Evolutionary conservation across 1,140 invertebrate species (phyloP), one percentile per base, ranked within the genome.

Genomic region (Rhyzopertha dominica): DNA sequence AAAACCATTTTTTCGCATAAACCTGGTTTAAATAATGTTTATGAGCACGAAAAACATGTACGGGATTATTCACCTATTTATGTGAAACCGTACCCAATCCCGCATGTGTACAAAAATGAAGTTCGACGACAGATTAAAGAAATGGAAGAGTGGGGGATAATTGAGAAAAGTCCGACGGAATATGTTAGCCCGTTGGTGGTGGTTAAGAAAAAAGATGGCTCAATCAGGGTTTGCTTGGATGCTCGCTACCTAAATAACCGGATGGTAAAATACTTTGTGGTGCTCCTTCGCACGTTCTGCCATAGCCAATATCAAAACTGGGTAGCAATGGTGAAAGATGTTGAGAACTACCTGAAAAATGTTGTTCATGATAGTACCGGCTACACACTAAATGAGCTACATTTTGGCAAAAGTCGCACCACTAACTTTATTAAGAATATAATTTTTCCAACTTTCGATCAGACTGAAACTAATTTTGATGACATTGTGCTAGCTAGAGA

Each of bases 1-100:
- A 32, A 38, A 49, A 47, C 28, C 41, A 41, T 18, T 63, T 59
- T 34, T n/a, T 25, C 50, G 19, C 56, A 63, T 43, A 32, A 44
- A 42, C 58, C 61, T 16, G 51, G 36, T 18, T 44, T 63, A 38
- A 13, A 8, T 5, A 14, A 41, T 17, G 24, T 58, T 3, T 39
- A n/a, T n/a, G n/a, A n/a, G n/a, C 26, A 14, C 51, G n/a, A n/a
- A n/a, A n/a, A n/a, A n/a, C n/a, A n/a, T n/a, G n/a, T n/a, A n/a
- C n/a, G n/a, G n/a, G n/a, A n/a, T n/a, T n/a, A n/a, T n/a, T n/a
- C n/a, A n/a, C n/a, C n/a, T n/a, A n/a, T n/a, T n/a, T n/a, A n/a
- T n/a, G n/a, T n/a, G n/a, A 35, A 12, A 35, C 1, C 7, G 5
- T 16, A 12, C 28, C 5, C 37, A 12, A 39, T 35, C n/a, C 37